A percentile compares a stretch with the other conserved stretches of the same genome.
Evolutionary conservation across 2,888 invertebrate species (phyloP).

Genomic region (Drosophila neonasuta): DNA sequence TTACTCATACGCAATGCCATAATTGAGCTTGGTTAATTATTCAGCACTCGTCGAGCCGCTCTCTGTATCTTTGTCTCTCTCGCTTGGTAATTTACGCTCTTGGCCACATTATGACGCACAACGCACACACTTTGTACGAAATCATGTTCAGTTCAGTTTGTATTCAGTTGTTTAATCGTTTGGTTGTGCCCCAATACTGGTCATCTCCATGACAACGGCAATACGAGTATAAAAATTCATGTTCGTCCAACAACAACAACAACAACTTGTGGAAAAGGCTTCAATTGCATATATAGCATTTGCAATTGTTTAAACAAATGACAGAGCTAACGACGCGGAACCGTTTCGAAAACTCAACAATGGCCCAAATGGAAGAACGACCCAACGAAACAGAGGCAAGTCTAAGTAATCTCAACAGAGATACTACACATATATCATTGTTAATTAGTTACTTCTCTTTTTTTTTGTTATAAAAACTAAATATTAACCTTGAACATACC

Average conservation of each 20-base stretch:
- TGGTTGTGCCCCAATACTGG: conserved; percentile 73
- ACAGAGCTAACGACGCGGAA: conserved; percentile 56
- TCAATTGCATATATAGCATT: conserved; percentile 9
- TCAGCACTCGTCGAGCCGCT: conserved; percentile 14
- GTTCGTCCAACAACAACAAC: conserved; percentile 22
- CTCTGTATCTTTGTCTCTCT: conserved; percentile 7
- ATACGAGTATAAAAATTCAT: conserved; percentile 24
- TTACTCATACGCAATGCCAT: conserved; percentile 55
- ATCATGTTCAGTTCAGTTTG: conserved; percentile 74
- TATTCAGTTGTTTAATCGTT: conserved; percentile 78
- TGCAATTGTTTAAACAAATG: conserved; percentile 10
- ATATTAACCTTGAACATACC: conserved; percentile 34
- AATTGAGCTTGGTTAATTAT: conserved; percentile 17
- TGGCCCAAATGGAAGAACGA: conserved; percentile 71
- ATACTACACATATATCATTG: background rate
- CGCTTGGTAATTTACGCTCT: conserved; percentile 18
- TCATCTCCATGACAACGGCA: conserved; percentile 64
- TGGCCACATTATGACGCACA: conserved; percentile 12
- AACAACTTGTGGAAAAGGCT: conserved; percentile 5
- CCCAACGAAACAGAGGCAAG: conserved; percentile 75
- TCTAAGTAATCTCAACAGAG: conserved; percentile 9
- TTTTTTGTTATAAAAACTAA: background rate
- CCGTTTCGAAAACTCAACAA: conserved; percentile 50
- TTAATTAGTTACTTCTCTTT: background rate
- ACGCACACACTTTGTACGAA: conserved; percentile 29